Conservation (phyloP, 1,140 invertebrate genomes). For the Caerostris extrusa region DNA sequence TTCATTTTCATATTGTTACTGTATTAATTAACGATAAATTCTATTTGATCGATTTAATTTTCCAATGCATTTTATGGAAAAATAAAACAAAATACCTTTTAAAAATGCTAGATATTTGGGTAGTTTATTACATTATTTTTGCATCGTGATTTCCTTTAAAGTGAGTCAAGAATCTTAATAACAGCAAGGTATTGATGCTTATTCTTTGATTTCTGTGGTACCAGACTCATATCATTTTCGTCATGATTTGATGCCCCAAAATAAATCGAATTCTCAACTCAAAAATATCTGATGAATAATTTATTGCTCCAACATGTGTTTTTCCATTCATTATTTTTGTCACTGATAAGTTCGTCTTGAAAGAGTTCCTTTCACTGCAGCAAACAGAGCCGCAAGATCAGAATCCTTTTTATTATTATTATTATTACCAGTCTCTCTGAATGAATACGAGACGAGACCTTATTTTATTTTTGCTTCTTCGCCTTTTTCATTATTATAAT, state of each 20-base stretch:
- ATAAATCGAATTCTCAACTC: constrained; percentile 65
- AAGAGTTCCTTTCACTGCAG: neutral
- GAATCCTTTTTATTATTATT: constrained; percentile 35
- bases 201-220: neutral
- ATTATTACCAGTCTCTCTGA: neutral
- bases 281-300: constrained; percentile 52
- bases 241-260: neutral
- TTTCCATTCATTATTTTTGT: constrained; percentile 50
- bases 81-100: too few species aligned
- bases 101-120: too few species aligned
- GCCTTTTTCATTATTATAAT: neutral
- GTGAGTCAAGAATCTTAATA: neutral
- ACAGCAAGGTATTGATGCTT: neutral
- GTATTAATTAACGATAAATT: too few species aligned
- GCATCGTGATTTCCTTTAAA: neutral
- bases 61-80: too few species aligned
- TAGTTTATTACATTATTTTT: neutral
- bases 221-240: constrained; percentile 9
- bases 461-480: neutral
- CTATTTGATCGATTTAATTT: too few species aligned
- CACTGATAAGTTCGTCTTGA: constrained; percentile 36
- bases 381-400: neutral
- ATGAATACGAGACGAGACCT: constrained; percentile 1
- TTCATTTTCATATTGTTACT: too few species aligned
- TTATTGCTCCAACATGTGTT: constrained; percentile 69